Percentiles rank a stretch among this genome's conserved stretches.
These are phyloP conservation scores for Heteractis magnifica DNA, from an alignment of 92 coral and sea anemone genomes.

Conservation along the genomic window DNA sequence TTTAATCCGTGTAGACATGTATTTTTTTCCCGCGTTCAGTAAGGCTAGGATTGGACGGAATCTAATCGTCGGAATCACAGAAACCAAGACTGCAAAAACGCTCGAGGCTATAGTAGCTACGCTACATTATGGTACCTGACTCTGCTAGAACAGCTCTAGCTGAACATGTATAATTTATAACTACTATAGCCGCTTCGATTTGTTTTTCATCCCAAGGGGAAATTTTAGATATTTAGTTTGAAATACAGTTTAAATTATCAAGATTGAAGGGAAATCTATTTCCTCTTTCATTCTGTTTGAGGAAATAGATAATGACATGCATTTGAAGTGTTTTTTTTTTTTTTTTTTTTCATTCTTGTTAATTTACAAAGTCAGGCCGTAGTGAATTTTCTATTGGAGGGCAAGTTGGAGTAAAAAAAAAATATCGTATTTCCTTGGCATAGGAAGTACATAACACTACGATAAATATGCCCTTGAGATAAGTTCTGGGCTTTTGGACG, in stretches of 20 bases:
- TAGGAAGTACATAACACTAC: conserved; percentile 8
- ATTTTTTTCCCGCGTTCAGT: neutral
- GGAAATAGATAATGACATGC: conserved; percentile 41
- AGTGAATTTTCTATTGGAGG: neutral
- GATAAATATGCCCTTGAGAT: conserved; percentile 8
- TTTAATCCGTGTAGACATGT: neutral
- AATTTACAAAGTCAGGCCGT: neutral
- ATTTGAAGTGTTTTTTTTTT: conserved; percentile 22
- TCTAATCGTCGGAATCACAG: neutral
- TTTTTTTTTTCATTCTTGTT: neutral
- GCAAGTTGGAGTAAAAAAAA: conserved; percentile 1
- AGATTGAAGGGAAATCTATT: conserved; percentile 14
- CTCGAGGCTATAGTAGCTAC: neutral
- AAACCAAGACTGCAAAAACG: neutral
- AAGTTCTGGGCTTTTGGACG: conserved; percentile 19
- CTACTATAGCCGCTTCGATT: conserved; percentile 45
- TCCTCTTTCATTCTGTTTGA: conserved; percentile 27
- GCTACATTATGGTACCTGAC: conserved; percentile 15
- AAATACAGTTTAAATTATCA: conserved; percentile 26
- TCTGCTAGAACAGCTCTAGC: conserved; percentile 14
- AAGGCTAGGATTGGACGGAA: neutral
- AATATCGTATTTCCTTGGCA: neutral
- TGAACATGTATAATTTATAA: conserved; percentile 45
- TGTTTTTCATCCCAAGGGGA: conserved; percentile 50
- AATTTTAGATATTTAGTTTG: conserved; percentile 26